Conservation (phyloP, 92 coral and sea anemone genomes). For the Paragorgia papillata region DNA sequence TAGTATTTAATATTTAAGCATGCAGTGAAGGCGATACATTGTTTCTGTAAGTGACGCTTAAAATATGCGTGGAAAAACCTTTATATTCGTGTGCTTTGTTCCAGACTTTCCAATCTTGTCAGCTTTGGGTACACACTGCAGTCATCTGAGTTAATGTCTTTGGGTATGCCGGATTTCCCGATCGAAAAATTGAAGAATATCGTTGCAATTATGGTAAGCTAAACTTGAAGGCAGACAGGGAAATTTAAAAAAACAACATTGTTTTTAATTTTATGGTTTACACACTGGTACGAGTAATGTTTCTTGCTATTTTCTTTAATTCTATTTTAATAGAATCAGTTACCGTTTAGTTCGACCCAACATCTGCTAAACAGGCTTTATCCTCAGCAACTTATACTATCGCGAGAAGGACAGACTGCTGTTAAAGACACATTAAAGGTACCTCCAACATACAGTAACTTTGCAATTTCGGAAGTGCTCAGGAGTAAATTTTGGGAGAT, state of each 20-base stretch:
- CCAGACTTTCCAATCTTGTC: slow-evolving; percentile 77
- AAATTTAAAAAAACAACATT: neutral
- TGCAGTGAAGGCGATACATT: too few species aligned
- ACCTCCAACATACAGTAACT: too few species aligned
- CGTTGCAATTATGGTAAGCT: slow-evolving; percentile 79
- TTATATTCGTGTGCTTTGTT: slow-evolving; percentile 9
- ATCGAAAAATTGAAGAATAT: slow-evolving; percentile 81
- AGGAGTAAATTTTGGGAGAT: too few species aligned
- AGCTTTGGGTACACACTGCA: slow-evolving; percentile 94
- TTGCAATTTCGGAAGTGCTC: too few species aligned
- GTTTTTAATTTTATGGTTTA: too few species aligned
- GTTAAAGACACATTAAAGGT: slow-evolving; percentile 86
- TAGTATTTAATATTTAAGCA: too few species aligned
- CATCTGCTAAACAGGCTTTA: slow-evolving; percentile 72
- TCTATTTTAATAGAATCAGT: slow-evolving; percentile 67
- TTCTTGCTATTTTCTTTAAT: too few species aligned
- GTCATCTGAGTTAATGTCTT: slow-evolving; percentile 88
- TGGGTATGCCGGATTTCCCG: slow-evolving; percentile 96
- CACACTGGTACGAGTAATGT: too few species aligned
- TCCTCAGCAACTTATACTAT: slow-evolving; percentile 83
- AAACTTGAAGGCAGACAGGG: neutral
- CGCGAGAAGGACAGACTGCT: slow-evolving; percentile 80
- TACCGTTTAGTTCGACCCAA: slow-evolving; percentile 67
- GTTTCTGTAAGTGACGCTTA: too few species aligned
- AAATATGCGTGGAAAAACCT: too few species aligned